Percentiles rank a stretch among this genome's conserved stretches.
These are phyloP conservation scores for Tympanuchus pallidicinctus DNA, from an alignment of 2,113 vertebrate species.

Conservation along the genomic window DNA sequence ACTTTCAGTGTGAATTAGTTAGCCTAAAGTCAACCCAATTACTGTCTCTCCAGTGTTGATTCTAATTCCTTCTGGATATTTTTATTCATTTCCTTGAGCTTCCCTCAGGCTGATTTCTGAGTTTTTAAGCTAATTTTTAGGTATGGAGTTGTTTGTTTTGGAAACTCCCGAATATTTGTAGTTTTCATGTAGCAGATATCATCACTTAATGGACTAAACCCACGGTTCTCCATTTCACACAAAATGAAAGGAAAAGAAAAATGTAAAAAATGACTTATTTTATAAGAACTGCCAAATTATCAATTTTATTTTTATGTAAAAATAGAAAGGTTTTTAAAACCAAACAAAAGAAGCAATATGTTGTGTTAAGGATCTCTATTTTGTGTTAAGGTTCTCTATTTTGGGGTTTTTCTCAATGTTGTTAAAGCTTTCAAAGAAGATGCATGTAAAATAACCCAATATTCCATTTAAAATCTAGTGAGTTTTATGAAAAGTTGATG, in stretches of 20 bases:
- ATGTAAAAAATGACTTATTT: not conserved
- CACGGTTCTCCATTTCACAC: not conserved
- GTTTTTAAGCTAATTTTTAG: slow-evolving; percentile 39
- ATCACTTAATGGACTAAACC: not conserved
- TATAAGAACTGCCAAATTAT: not conserved
- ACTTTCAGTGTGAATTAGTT: slow-evolving; percentile 28
- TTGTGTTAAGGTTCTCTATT: not conserved
- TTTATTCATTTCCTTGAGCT: slow-evolving; percentile 60
- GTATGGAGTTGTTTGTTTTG: slow-evolving; percentile 36
- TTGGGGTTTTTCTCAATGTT: not conserved
- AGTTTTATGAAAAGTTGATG: slow-evolving; percentile 22
- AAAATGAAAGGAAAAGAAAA: not conserved
- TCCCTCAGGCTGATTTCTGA: slow-evolving; percentile 41
- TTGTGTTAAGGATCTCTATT: not conserved
- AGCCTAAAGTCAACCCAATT: slow-evolving; percentile 47
- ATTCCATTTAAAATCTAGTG: not conserved
- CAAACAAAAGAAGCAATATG: not conserved
- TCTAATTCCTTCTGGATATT: slow-evolving; percentile 51
- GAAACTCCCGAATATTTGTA: slow-evolving; percentile 19
- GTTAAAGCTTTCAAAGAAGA: not conserved
- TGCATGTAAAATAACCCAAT: not conserved
- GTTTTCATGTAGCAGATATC: not conserved
- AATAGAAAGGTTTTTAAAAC: slow-evolving; percentile 37
- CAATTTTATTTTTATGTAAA: not conserved
- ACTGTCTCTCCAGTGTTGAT: not conserved